Evolutionary conservation across 2,113 vertebrate species (phyloP).

Genomic region (Artemisiospiza belli): DNA sequence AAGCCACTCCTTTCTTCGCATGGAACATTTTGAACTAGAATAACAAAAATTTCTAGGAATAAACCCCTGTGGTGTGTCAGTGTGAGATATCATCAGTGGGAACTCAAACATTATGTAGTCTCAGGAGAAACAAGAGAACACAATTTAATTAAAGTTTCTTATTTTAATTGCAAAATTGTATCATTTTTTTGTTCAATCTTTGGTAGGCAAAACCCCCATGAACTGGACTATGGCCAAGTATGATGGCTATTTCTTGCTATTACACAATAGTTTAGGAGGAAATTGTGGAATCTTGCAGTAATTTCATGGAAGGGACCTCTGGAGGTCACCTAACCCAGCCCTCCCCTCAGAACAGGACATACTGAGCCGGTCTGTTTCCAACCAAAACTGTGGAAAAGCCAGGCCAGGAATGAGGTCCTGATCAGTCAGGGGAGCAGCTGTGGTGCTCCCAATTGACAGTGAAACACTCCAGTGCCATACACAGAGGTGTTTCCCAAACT

Average conservation of each 20-base stretch:
- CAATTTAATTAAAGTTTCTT: conserved; percentile 13
- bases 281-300: not conserved
- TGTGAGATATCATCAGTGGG: not conserved
- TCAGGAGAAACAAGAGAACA: not conserved
- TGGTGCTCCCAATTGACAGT: not conserved
- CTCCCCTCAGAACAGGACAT: not conserved
- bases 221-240: not conserved
- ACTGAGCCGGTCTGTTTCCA: not conserved
- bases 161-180: conserved; percentile 27
- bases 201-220: not conserved
- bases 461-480: not conserved
- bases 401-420: not conserved
- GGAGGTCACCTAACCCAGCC: not conserved
- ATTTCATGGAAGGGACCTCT: not conserved
- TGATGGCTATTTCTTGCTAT: not conserved
- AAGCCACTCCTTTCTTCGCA: not conserved
- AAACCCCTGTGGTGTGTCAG: not conserved
- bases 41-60: not conserved
- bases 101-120: not conserved
- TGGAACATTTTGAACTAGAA: not conserved
- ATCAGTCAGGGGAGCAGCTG: not conserved
- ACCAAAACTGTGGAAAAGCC: not conserved
- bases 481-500: not conserved
- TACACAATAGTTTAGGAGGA: not conserved
- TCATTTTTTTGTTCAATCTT: not conserved